Percentiles rank a stretch among this genome's conserved stretches.
These are phyloP conservation scores for Ptyas mucosa DNA, from an alignment of 2,113 vertebrate genomes.

Conservation along the genomic window DNA sequence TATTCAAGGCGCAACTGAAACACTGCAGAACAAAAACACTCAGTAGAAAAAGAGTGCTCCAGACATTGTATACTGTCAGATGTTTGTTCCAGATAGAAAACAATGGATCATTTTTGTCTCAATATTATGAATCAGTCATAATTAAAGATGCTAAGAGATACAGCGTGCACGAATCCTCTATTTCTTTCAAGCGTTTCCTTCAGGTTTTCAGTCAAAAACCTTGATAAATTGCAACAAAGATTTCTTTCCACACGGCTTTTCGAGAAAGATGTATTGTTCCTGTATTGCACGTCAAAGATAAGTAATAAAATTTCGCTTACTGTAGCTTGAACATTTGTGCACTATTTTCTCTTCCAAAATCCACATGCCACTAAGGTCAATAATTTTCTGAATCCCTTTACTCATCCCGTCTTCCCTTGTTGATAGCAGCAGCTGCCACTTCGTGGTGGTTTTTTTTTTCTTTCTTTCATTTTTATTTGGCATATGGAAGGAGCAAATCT, in stretches of 20 bases:
- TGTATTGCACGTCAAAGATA: no score
- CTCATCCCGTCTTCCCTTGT: neutral
- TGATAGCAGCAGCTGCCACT: neutral
- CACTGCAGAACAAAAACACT: neutral
- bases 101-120: neutral
- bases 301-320: neutral
- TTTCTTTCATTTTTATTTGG: neutral
- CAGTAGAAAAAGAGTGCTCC: neutral
- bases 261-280: neutral
- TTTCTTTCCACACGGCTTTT: neutral
- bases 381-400: neutral
- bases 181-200: neutral
- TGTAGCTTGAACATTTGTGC: neutral
- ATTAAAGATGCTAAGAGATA: neutral
- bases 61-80: neutral
- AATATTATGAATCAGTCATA: neutral
- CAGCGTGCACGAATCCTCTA: neutral
- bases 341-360: neutral
- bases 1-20: neutral
- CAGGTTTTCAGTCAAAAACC: neutral
- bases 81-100: slow-evolving; percentile 4
- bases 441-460: neutral
- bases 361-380: neutral
- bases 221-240: neutral
- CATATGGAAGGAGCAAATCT: neutral